A percentile compares a stretch with the other conserved stretches of the same genome.
These are phyloP conservation scores for Lasioglossum baleicum DNA, from an alignment of 1,140 invertebrate species.

Conservation along the genomic window DNA sequence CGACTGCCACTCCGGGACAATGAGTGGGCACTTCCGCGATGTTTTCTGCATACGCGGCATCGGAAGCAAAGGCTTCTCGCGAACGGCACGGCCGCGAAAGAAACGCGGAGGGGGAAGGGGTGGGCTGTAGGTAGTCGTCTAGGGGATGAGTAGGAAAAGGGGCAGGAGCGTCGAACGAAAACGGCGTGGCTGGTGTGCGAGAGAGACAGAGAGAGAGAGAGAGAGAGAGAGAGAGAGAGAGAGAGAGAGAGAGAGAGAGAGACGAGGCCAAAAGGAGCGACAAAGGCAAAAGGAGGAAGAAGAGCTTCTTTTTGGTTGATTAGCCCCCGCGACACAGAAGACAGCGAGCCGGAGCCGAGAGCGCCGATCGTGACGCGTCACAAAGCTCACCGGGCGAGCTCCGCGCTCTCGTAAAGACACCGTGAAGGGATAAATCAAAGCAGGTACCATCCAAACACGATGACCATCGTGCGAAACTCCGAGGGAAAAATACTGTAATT, in stretches of 20 bases:
- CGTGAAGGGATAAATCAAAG: constrained; percentile 66
- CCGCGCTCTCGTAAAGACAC: neutral
- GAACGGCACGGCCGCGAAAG: constrained; percentile 30
- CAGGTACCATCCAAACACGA: constrained; percentile 65
- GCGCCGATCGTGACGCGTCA: constrained; percentile 26
- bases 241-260: neutral
- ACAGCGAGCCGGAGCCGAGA: constrained; percentile 31
- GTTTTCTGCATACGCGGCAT: constrained; percentile 73
- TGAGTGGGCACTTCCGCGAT: constrained; percentile 69
- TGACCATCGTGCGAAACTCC: constrained; percentile 65
- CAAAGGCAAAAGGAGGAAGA: constrained; percentile 26
- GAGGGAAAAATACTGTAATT: constrained; percentile 60
- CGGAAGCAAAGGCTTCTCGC: constrained; percentile 56
- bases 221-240: neutral
- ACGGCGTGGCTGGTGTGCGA: neutral
- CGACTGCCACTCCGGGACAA: constrained; percentile 65
- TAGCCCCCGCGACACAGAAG: constrained; percentile 57
- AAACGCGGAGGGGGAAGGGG: constrained; percentile 17
- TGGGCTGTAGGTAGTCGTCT: neutral
- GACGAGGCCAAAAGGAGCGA: constrained; percentile 12
- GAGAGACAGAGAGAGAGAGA: neutral
- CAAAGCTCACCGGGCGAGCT: constrained; percentile 38
- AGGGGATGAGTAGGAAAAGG: neutral
- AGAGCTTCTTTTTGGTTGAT: constrained; percentile 68
- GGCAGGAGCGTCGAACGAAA: constrained; percentile 19